Evolutionary conservation across 1,140 invertebrate species (phyloP), one percentile per base, ranked within the genome.

Genomic region (Caenorhabditis briggsae): DNA sequence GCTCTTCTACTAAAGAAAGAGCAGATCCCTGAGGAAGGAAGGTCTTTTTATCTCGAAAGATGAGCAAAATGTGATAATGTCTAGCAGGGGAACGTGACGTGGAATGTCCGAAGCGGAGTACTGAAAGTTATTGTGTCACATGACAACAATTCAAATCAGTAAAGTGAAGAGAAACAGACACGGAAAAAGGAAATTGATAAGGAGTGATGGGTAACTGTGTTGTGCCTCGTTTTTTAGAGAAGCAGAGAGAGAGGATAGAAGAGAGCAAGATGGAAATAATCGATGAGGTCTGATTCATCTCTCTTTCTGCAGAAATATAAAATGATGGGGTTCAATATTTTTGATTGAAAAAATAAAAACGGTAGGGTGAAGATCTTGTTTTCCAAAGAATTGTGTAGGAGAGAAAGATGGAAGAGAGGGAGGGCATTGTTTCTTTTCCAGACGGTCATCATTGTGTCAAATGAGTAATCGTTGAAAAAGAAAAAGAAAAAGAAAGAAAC

Each of bases 1-100:
- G 23, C 33, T 16, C 9, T 33, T 33, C 33, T 33, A n/a, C n/a
- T n/a, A n/a, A n/a, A n/a, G n/a, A 50, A 78, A 41, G n/a, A 41
- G 12, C 48, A 23, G n/a, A n/a, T 12, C 14, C 46, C 46, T 2
- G n/a, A 23, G 14, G 7, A 33, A 33, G 3, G 8, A 11, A 3
- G 33, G 2, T 14, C 18, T 16, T 43, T 78, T 78, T 78, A 16
- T 41, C 46, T 53, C 14, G 23, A 78, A 78, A 78, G 70, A 78
- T 78, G 70, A 78, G 70, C 43, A 14, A 50, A 78, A 78, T 78
- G 43, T 50, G 70, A 78, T 78, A 78, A 78, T 78, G 70, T 78
- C 70, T 78, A 53, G 50, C 16, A 53, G 18, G 33, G 3, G 33
- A 78, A 23, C 33, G 46, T 78, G 70, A 78, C 70, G 70, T 78